These are phyloP conservation scores for Mus minutoides DNA, from an alignment of 2,797 vertebrate genomes.

Conservation along the genomic window DNA sequence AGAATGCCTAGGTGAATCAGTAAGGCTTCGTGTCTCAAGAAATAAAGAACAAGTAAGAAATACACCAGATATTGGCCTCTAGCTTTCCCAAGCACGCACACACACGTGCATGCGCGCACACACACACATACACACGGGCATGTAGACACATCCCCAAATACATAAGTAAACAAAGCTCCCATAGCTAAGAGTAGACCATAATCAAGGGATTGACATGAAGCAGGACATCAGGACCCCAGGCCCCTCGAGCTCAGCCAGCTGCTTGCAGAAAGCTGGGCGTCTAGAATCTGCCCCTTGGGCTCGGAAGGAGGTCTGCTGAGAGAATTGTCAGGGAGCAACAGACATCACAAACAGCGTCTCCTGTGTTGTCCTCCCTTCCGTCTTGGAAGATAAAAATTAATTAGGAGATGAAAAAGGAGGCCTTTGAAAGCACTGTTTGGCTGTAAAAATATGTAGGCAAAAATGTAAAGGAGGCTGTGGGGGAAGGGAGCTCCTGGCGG, in stretches of 20 bases:
- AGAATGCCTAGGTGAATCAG: background rate
- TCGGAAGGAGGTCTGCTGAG: constrained; percentile 77
- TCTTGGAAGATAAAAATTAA: constrained; percentile 83
- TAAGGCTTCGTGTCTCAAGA: background rate
- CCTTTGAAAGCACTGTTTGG: constrained; percentile 80
- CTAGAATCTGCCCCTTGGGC: background rate
- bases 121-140: background rate
- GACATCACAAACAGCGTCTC: constrained; percentile 62
- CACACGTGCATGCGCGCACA: too few species aligned
- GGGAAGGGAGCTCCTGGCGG: background rate
- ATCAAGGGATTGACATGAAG: background rate
- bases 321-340: constrained; percentile 67
- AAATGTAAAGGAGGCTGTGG: constrained; percentile 57
- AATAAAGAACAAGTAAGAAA: background rate
- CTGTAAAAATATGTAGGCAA: constrained; percentile 74
- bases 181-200: background rate
- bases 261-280: background rate
- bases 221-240: fast-evolving
- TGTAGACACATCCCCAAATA: background rate
- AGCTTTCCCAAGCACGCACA: background rate
- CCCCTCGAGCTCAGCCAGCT: background rate
- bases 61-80: background rate
- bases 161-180: background rate
- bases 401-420: constrained; percentile 78
- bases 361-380: constrained; percentile 65